A percentile compares a stretch with the other conserved stretches of the same genome.
Conservation (phyloP, 2,888 invertebrate species). For the Epinotia bilunana region DNA sequence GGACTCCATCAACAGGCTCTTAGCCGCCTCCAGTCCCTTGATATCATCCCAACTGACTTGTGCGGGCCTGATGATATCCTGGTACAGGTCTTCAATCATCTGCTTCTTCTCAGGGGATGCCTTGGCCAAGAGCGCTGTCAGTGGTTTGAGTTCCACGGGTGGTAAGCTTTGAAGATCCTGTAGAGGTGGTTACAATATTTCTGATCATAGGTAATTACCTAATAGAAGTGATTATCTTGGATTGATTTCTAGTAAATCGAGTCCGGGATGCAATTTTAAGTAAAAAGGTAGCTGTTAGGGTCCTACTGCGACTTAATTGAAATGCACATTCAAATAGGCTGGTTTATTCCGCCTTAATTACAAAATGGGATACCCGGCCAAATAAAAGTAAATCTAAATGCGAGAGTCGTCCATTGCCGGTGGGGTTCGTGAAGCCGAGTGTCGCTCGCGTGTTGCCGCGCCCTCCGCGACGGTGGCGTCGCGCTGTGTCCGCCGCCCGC, state of each 20-base stretch:
- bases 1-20: slow-evolving; percentile 92
- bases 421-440: too few species aligned
- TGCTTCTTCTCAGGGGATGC: slow-evolving; percentile 85
- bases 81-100: slow-evolving; percentile 86
- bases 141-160: slow-evolving; percentile 64
- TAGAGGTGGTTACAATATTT: too few species aligned
- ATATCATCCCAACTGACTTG: slow-evolving; percentile 92
- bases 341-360: too few species aligned
- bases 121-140: slow-evolving; percentile 62
- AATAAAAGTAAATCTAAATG: too few species aligned
- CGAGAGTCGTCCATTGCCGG: too few species aligned
- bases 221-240: not conserved
- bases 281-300: too few species aligned
- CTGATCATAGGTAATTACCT: not conserved
- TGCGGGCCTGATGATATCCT: slow-evolving; percentile 86
- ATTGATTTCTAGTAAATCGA: not conserved
- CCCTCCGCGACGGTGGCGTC: too few species aligned
- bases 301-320: too few species aligned
- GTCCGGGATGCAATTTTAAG: not conserved
- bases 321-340: too few species aligned
- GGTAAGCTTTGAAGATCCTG: slow-evolving; percentile 46
- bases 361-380: too few species aligned
- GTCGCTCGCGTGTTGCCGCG: too few species aligned
- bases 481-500: too few species aligned
- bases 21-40: slow-evolving; percentile 87